Evolutionary conservation across 92 coral and sea anemone species (phyloP), one percentile per base, ranked within the genome.

Genomic region (Porites rus): DNA sequence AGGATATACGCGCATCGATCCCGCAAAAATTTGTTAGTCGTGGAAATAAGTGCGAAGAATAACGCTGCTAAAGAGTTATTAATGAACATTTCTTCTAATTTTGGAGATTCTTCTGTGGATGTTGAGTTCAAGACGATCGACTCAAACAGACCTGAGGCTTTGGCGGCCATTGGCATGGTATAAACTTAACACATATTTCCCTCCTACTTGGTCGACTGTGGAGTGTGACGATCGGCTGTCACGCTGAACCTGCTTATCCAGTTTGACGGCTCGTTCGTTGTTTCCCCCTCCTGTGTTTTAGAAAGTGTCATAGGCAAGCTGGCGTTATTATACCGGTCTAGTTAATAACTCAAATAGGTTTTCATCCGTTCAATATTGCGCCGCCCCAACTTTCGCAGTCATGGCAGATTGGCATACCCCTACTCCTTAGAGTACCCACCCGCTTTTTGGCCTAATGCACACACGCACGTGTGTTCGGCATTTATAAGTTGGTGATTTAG

Each of bases 1-100:
- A 88, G 97, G 43, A 80, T 94, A 12, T 94, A 94, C 76, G 97
- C 97, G 74, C 97, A 94, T 71, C 92, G 95, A 69, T 86, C 93
- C 1, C 93, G 88, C 21, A 94, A 74, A 74, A 91, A 94, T 79
- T 76, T 94, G 20, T 74, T 94, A 19, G 71, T 94, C 17, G 97
- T 94, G 6, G 97, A 94, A 88, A 87, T 94, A 7, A 66, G 93
- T 51, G 92, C 89, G 51, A 87, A 71, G 19, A 94, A 94, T 53
- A 72, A 66, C 12, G 64, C 88, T 28, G 88, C 78, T 8, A 74
- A 22, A 5, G 85, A 93, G 54, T 88, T 92, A 43, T 70, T 72
- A 18, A 61, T 94, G 69, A 84, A 74, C 43, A 82, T 94, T 2
- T 69, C 72, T 20, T 65, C 85, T 69, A 84, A 83, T 51, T 72